Evolutionary conservation across 2,797 vertebrate genomes (phyloP), one percentile per base, ranked within the genome.

Genomic region (Catharus ustulatus): DNA sequence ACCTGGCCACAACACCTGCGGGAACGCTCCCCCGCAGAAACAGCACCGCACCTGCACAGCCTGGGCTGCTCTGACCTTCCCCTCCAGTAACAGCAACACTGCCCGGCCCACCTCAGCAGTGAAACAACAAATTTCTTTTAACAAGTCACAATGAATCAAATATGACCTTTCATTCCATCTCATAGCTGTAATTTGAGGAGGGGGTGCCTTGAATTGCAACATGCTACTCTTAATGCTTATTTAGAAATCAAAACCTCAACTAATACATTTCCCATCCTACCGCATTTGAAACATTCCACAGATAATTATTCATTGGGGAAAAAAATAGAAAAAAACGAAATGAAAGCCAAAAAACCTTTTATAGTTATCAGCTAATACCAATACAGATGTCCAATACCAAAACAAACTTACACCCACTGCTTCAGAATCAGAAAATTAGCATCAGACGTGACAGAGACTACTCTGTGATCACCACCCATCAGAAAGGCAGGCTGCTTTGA

Each of bases 61-160:
- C 5, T 7, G 22, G 5, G 11, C 12, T 0, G 13, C 4, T 8
- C 19, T 19, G 12, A 42, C 11, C 57, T 45, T 11, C 52, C 30
- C 4, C 51, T 5, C 36, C n/a, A 36, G 58, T 1, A 16, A 22
- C 27, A 11, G 0, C 73, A n/a, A 1, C 40, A 5, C 32, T 26
- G 55, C 36, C 42, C 5, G n/a, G 16, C 52, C 48, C 1, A 67
- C 8, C 34, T 21, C 76, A 54, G 34, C 51, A 34, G 15, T 5
- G 24, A 52, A 61, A 43, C 4, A 66, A 32, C 2, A 5, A 4
- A 5, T 7, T 36, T 29, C 36, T 45, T 38, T 34, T 9, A 10
- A 34, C 57, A 66, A 61, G 34, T 5, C 10, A 79, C 46, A 55
- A 14, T 5, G 12, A 77, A 54, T 45, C 38, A 46, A 68, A 17